Evolutionary conservation across 2,888 invertebrate genomes (phyloP), one percentile per base, ranked within the genome.

Genomic region (Drosophila koepferae): DNA sequence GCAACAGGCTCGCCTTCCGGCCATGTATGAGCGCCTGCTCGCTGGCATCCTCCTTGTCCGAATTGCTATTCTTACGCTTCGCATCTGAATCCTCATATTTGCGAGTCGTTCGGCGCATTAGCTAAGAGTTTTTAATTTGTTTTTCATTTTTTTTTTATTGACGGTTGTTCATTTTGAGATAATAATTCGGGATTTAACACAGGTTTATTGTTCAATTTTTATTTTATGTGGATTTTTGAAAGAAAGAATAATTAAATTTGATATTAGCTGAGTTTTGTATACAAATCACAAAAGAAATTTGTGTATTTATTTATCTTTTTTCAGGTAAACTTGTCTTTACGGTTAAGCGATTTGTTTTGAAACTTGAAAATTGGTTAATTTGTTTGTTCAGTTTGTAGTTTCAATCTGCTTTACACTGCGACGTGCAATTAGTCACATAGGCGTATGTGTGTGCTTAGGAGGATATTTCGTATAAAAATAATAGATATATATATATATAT

Each of bases 11-110:
- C 14, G 56, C 61, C 54, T 61, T 67, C 38, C 78, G 72, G 20
- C 83, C 74, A 65, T 77, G 86, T 65, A 74, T 86, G 23, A 90
- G 87, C 61, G 83, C 82, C 82, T 68, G 86, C 60, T 81, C 89
- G 59, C 61, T 70, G 62, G 72, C 82, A 68, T 80, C 83, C 77
- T 86, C 86, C 73, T 90, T 90, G 69, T 91, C 91, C 58, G 90
- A 88, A 63, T 92, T 92, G 86, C 92, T 92, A 61, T 92, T 92
- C 73, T 92, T 92, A 38, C 92, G 92, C 80, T 92, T 92, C 43
- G 72, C 65, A 40, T 92, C 92, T 51, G 80, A 43, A 41, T 92
- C 92, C 14, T 92, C 90, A 63, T 77, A 86, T 64, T 79, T 87
- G 51, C 86, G 78, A 20, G 62, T 68, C 18, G 81, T 54, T 61